phyloP scores from a whole-genome alignment of 1,140 invertebrate species.

The Drosophila sucinea region DNA sequence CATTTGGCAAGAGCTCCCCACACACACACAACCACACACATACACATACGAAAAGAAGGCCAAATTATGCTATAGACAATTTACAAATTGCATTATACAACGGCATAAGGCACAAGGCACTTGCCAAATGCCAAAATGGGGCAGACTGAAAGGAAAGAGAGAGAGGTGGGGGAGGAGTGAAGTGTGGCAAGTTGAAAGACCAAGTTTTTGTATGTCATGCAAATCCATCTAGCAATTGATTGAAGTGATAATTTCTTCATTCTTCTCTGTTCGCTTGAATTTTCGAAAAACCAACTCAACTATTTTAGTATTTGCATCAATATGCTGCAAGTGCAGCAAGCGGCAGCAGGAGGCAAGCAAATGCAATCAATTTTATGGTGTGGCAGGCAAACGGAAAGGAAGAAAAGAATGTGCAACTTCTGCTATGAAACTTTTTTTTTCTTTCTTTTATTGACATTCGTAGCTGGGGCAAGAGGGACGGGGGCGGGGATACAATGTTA shows the following conservation, averaged over 20 bases:
- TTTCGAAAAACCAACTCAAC: slow-evolving; percentile 11
- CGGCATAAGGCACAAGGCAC: background rate
- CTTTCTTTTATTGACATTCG: slow-evolving; percentile 59
- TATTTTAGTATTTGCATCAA: slow-evolving; percentile 35
- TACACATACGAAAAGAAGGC: background rate
- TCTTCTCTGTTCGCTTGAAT: background rate
- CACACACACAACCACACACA: too few relatives aligned
- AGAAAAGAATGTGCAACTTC: background rate
- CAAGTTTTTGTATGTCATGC: background rate
- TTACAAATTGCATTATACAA: slow-evolving; percentile 28
- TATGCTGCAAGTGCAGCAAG: slow-evolving; percentile 36
- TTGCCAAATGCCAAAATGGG: background rate
- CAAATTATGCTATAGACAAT: slow-evolving; percentile 17
- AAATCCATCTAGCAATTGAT: slow-evolving; percentile 3
- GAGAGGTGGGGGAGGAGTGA: too few relatives aligned
- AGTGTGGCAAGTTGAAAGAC: too few relatives aligned
- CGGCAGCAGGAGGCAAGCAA: slow-evolving; percentile 35
- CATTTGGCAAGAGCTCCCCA: background rate
- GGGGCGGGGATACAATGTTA: slow-evolving; percentile 22
- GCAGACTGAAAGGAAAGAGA: too few relatives aligned
- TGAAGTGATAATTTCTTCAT: slow-evolving; percentile 12
- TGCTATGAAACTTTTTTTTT: slow-evolving; percentile 49
- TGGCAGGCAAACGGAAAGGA: background rate
- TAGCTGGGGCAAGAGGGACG: background rate
- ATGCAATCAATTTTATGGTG: slow-evolving; percentile 52